Evolutionary conservation across 2,888 invertebrate species (phyloP).

Genomic region (Rhopalosiphum nymphaeae): DNA sequence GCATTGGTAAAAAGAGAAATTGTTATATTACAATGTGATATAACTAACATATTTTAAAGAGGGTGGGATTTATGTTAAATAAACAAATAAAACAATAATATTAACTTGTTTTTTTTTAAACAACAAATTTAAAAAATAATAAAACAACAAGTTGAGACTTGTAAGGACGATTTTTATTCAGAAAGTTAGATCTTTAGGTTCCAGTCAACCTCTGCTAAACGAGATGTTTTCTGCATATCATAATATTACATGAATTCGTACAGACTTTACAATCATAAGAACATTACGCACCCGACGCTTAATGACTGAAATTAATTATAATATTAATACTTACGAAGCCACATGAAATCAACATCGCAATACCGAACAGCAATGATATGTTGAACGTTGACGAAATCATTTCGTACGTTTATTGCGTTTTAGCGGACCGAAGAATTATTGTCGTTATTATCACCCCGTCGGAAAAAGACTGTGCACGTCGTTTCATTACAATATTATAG

Average conservation of each 20-base stretch:
- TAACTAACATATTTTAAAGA: not conserved
- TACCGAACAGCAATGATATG: not conserved
- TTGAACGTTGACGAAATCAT: conserved; percentile 25
- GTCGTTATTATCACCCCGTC: not conserved
- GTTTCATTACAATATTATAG: not conserved
- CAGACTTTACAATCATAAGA: not conserved
- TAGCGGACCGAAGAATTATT: not conserved
- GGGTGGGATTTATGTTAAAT: not conserved
- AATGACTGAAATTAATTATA: not conserved
- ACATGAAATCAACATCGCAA: conserved; percentile 2
- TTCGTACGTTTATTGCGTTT: not conserved
- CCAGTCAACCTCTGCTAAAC: not conserved
- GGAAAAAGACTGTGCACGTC: not conserved
- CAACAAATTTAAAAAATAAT: not conserved
- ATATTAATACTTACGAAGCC: conserved; percentile 32
- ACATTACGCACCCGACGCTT: not conserved
- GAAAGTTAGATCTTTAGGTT: not conserved
- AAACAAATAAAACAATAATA: not conserved
- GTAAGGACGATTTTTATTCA: not conserved
- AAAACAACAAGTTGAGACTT: not conserved
- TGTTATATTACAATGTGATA: not conserved
- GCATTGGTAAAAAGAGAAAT: not conserved
- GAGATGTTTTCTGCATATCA: not conserved
- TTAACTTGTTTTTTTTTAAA: not conserved
- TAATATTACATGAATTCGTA: not conserved